Base-by-base conservation (phyloP, 2,113 vertebrate species). In the Cyprinodon variegatus region DNA sequence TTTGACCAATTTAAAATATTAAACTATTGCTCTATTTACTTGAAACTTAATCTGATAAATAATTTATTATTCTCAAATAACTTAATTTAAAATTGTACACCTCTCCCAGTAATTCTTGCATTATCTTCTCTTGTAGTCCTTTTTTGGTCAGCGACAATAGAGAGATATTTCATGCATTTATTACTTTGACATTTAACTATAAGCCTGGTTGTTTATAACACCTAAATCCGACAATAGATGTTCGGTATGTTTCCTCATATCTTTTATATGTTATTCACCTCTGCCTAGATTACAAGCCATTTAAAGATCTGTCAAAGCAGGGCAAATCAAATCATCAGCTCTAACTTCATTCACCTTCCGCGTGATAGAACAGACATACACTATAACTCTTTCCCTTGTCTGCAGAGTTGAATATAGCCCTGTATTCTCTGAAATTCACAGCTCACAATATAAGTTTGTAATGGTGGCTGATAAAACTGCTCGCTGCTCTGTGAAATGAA, bases 401-500 rank as follows among this genome's bases (percentile, higher is more conserved):
- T 63, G 41, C 17, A n/a, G 37, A 48, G 14, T 38, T 61, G 65
- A 15, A 61, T 78, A 60, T 36, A 50, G 64, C 68, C 64, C 17
- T 40, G 13, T 50, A 20, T 48, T 60, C 36, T 3, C 9, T 41
- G 14, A 61, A 38, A 17, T n/a, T 70, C n/a, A 41, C 65, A 11
- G 6, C 59, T 61, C 17, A 15, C 71, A 76, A 36, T 62, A 61
- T 46, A 15, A 17, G 48, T 68, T 70, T 68, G 74, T 76, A 65
- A 74, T 74, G 17, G 68, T 15, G 59, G 73, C 62, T 59, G 45
- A 75, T 65, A 70, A 79, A 66, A 20, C 48, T 70, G 63, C 72
- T 83, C 37, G 20, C 70, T 68, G 17, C 50, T 78, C 20, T 40
- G 40, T 75, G 60, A 77, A 81, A 45, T 59, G 37, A 68, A 73